These are phyloP conservation scores for Drosophila lowei DNA, from an alignment of 1,140 invertebrate genomes.

Conservation along the genomic window DNA sequence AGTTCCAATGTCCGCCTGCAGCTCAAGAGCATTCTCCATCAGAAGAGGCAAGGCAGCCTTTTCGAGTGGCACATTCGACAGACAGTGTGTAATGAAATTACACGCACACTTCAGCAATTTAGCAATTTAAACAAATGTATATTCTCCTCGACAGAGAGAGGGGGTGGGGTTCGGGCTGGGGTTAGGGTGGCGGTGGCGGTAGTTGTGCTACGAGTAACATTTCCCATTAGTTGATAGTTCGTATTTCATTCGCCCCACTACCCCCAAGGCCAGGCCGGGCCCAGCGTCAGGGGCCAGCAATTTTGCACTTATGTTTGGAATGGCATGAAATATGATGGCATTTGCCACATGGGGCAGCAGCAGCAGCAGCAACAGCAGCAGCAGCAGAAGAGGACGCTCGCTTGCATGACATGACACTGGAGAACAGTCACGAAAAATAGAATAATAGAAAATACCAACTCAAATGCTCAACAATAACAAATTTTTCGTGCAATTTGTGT, in stretches of 20 bases:
- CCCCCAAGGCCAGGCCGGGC: background rate
- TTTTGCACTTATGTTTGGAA: constrained; percentile 61
- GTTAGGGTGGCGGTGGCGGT: background rate
- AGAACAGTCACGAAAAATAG: background rate
- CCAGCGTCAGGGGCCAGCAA: constrained; percentile 62
- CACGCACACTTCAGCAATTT: constrained; percentile 79
- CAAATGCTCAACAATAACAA: constrained; percentile 55
- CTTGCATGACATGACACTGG: constrained; percentile 22
- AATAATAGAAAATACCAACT: constrained; percentile 29
- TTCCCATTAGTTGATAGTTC: constrained; percentile 46
- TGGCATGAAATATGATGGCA: constrained; percentile 44
- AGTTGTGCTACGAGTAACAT: background rate
- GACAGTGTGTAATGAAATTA: constrained; percentile 66
- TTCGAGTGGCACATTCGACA: constrained; percentile 45
- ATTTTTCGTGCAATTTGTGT: constrained; percentile 57
- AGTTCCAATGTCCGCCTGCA: constrained; percentile 25
- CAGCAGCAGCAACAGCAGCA: constrained; percentile 6
- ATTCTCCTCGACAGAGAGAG: constrained; percentile 9
- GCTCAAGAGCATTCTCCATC: constrained; percentile 27
- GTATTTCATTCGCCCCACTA: constrained; percentile 28
- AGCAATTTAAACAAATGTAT: constrained; percentile 65
- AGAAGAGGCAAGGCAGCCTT: constrained; percentile 10
- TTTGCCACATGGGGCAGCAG: constrained; percentile 15
- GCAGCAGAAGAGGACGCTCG: background rate
- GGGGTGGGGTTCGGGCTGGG: too few relatives aligned